Evolutionary conservation across 2,113 vertebrate genomes (phyloP).

Genomic region (Corythornis cristatus): DNA sequence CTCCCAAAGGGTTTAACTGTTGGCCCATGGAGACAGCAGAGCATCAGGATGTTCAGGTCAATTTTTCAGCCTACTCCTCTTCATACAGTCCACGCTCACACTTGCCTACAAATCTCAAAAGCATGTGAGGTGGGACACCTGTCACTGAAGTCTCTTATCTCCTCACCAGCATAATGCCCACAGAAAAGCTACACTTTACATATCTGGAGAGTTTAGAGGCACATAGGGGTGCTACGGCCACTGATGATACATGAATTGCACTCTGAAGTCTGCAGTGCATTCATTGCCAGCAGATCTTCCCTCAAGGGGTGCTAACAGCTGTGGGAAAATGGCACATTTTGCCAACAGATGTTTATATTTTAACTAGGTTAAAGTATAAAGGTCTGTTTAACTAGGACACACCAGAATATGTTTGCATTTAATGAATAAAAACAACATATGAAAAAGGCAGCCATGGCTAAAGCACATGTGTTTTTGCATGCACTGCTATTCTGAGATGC

Average conservation of each 20-base stretch:
- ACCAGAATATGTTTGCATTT: background rate
- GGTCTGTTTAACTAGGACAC: background rate
- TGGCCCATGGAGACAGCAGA: background rate
- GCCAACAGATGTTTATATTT: constrained; percentile 27
- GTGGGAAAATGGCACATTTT: constrained; percentile 15
- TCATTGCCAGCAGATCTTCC: constrained; percentile 5
- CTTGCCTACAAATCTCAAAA: background rate
- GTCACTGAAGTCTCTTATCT: background rate
- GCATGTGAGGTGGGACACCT: background rate
- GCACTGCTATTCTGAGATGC: background rate
- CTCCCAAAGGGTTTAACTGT: background rate
- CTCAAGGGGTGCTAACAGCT: background rate
- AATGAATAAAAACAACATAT: constrained; percentile 49
- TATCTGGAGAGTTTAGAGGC: background rate
- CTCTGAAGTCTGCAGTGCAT: background rate
- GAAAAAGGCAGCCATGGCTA: background rate
- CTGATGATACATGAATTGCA: background rate
- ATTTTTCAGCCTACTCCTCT: background rate
- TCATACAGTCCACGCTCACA: background rate
- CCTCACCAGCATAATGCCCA: background rate
- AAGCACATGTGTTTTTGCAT: background rate
- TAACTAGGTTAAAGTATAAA: background rate
- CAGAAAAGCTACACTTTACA: background rate
- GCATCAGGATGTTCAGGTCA: background rate
- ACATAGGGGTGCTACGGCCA: background rate